Conservation (phyloP, 1,140 invertebrate species). For the Octopus bimaculoides region DNA sequence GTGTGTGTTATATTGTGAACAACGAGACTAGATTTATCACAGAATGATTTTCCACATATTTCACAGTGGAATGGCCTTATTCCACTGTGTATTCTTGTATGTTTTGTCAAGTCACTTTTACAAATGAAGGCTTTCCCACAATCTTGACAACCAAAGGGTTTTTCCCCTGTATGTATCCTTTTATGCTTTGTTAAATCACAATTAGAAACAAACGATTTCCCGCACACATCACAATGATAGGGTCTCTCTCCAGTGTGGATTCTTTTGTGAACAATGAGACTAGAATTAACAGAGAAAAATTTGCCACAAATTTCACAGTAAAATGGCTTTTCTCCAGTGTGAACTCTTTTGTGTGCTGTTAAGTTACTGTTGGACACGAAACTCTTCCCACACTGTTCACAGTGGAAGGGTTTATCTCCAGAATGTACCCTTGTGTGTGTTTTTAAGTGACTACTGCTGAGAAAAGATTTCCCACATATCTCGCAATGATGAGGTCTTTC, state of each 20-base stretch:
- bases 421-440: constrained; percentile 19
- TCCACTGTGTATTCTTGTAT: not conserved
- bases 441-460: constrained; percentile 21
- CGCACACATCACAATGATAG: constrained; percentile 23
- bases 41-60: constrained; percentile 16
- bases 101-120: not conserved
- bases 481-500: constrained; percentile 18
- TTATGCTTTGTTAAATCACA: constrained; percentile 9
- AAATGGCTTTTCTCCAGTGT: too few relatives aligned
- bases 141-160: constrained; percentile 24
- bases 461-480: constrained; percentile 29
- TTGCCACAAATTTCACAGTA: too few relatives aligned
- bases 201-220: constrained; percentile 16
- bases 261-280: too few relatives aligned
- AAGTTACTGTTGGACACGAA: too few relatives aligned
- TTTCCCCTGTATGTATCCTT: constrained; percentile 25
- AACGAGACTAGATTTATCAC: constrained; percentile 49
- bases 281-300: too few relatives aligned
- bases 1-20: not conserved
- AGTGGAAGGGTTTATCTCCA: too few relatives aligned
- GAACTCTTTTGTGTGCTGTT: too few relatives aligned
- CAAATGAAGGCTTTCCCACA: constrained; percentile 21
- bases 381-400: too few relatives aligned
- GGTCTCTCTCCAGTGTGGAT: too few relatives aligned
- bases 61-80: not conserved